phyloP scores from a whole-genome alignment of 2,888 invertebrate species.

The Noctua janthina region DNA sequence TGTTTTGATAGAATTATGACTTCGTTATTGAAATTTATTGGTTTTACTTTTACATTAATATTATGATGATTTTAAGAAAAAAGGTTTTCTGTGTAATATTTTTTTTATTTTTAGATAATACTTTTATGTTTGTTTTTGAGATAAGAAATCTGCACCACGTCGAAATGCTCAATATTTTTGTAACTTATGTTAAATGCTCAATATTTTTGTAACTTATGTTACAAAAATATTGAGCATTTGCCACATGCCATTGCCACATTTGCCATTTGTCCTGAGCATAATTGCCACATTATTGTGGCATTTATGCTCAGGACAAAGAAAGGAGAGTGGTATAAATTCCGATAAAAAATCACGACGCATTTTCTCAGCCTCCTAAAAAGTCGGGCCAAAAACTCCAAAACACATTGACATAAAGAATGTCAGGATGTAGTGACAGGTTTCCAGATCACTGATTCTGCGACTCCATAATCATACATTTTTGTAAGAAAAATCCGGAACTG shows the following conservation, averaged over 20 bases:
- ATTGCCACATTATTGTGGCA: no score
- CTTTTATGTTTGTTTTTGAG: conserved; percentile 6
- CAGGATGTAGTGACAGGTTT: conserved; percentile 45
- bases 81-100: background rate
- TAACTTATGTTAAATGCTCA: no score
- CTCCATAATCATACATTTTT: conserved; percentile 40
- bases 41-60: conserved; percentile 28
- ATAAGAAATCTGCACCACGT: background rate
- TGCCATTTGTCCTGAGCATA: no score
- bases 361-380: conserved; percentile 12
- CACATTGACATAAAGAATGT: conserved; percentile 38
- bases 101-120: background rate
- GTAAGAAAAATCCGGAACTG: conserved; percentile 28
- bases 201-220: no score
- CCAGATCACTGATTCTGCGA: conserved; percentile 49
- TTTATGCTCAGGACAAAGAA: background rate
- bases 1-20: conserved; percentile 39
- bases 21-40: conserved; percentile 41
- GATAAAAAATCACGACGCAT: background rate
- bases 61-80: conserved; percentile 20
- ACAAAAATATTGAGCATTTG: no score
- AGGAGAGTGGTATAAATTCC: background rate
- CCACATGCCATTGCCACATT: no score
- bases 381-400: conserved; percentile 20
- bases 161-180: background rate